Evolutionary conservation across 2,888 invertebrate genomes (phyloP).

Genomic region (Callosobruchus maculatus): DNA sequence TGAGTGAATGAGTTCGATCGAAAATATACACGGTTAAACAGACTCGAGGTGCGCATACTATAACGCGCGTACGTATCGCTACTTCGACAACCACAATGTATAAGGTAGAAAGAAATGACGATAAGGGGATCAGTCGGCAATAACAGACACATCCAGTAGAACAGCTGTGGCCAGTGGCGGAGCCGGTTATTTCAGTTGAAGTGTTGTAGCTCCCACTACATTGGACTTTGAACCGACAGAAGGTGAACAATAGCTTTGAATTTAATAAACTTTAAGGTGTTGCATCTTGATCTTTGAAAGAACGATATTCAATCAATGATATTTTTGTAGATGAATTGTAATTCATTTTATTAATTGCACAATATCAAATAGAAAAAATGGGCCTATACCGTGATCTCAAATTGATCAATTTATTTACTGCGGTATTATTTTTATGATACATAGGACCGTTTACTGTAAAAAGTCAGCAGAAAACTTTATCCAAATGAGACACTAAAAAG

Average conservation of each 20-base stretch:
- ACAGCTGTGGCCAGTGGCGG: conserved; percentile 14
- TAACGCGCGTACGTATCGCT: conserved; percentile 9
- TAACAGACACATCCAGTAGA: neutral
- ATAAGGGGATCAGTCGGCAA: neutral
- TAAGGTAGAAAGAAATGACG: neutral
- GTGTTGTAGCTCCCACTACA: neutral
- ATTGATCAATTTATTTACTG: no score
- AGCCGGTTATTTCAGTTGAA: neutral
- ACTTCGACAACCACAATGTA: conserved; percentile 1
- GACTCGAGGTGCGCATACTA: conserved; percentile 18
- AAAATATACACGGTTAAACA: conserved; percentile 15
- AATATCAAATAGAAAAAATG: no score
- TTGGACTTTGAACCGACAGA: neutral
- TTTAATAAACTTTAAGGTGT: neutral
- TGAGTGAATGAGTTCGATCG: conserved; percentile 33
- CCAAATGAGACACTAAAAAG: no score
- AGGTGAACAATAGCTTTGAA: neutral
- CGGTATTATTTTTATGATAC: no score
- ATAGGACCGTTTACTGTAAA: no score
- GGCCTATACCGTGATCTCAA: no score
- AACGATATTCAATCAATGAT: no score
- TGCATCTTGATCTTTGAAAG: no score
- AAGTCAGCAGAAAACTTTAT: no score
- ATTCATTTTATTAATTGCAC: no score
- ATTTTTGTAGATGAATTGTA: no score